These are phyloP conservation scores for Megalurothrips usitatus DNA, from an alignment of 2,888 invertebrate species.

Conservation along the genomic window DNA sequence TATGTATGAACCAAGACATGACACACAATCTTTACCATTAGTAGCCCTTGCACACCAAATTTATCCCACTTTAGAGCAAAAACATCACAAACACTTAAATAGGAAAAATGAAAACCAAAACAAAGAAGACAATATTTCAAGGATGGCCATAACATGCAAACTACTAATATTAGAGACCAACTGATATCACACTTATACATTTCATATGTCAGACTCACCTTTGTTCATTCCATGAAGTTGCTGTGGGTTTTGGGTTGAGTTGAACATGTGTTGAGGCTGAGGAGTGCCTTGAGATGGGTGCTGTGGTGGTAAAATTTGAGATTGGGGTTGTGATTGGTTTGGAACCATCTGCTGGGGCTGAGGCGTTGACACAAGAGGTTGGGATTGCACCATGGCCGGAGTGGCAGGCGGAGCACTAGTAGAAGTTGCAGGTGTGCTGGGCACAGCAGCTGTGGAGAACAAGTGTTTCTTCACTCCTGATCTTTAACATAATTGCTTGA, in stretches of 20 bases:
- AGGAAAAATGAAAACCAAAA: neutral
- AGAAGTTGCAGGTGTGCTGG: neutral
- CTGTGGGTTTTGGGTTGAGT: neutral
- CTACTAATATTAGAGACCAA: neutral
- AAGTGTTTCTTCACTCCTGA: neutral
- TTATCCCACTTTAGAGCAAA: conserved; percentile 5
- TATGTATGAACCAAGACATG: neutral
- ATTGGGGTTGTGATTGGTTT: neutral
- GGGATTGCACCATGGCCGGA: neutral
- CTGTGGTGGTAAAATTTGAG: neutral
- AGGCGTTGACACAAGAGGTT: neutral
- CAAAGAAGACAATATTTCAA: neutral
- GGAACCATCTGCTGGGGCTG: neutral
- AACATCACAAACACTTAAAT: conserved; percentile 27
- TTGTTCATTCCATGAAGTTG: neutral
- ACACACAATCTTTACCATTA: neutral
- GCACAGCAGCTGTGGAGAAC: neutral
- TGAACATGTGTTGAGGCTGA: neutral
- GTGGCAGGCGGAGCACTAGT: conserved; percentile 39
- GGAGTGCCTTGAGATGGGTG: neutral
- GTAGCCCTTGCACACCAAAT: neutral
- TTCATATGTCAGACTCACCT: neutral
- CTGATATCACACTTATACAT: neutral
- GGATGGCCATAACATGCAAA: neutral
- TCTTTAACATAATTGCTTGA: too few species aligned